Base-by-base conservation (phyloP, 2,797 vertebrate genomes). In the Florisuga fusca region DNA sequence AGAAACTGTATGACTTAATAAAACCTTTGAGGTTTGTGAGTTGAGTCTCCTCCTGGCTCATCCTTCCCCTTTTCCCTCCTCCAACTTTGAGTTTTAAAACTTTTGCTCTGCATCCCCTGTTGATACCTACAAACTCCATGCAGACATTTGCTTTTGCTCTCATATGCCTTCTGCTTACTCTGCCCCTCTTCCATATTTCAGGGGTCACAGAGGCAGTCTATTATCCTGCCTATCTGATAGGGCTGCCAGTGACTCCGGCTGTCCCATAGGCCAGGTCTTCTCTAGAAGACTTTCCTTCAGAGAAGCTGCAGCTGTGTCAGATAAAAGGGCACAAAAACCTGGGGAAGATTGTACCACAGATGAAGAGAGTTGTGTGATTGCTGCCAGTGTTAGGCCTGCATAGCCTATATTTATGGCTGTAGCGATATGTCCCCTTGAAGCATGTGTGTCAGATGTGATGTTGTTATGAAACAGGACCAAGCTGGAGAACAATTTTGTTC, bases 211-310 rank as follows among this genome's bases (percentile, higher is more conserved):
- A 9, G 9, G 15, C 7, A 8, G 8, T 10, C 13, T 14, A 1
- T 12, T 25, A 6, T 1, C 1, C 9, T 64, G 12, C 6, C 9
- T 53, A 7, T 31, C 33, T 68, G 11, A 53, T 59, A 53, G 20
- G 29, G 10, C 67, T 63, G 11, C 23, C 31, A 0, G 0, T 75
- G 20, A 15, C 48, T 48, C 19, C 15, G 9, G 26, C 8, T 22
- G n/a, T 19, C n/a, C 17, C 22, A 1, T 1, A 3, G 38, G 5
- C 26, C 62, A 19, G 2, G 2, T 17, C 18, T 77, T 3, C 26
- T 55, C 13, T 22, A 29, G 20, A 13, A 34, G 7, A 26, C 2
- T 18, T 78, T 29, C 11, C 46, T 62, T 79, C 36, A 64, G 38
- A 80, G 19, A 54, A 83, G 51, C 67, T 81, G 51, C 71, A 64